Evolutionary conservation across 2,888 invertebrate species (phyloP).

Genomic region (Drosophila meridiana): DNA sequence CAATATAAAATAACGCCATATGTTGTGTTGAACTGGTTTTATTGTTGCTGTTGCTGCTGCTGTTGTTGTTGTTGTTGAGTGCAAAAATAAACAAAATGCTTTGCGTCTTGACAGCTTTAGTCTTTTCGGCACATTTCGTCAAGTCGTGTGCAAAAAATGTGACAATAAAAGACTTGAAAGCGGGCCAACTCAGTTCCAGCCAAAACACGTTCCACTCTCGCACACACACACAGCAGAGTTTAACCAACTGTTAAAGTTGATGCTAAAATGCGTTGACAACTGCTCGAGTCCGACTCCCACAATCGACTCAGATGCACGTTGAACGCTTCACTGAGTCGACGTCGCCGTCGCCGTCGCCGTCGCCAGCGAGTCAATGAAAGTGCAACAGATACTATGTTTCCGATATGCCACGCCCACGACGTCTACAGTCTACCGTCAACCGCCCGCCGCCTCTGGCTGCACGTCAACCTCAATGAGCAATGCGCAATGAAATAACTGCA

Average conservation of each 20-base stretch:
- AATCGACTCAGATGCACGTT: background rate
- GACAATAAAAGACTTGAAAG: constrained; percentile 64
- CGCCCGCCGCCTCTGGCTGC: constrained; percentile 1
- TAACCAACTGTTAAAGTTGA: constrained; percentile 51
- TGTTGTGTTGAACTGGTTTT: constrained; percentile 72
- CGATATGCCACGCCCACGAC: constrained; percentile 13
- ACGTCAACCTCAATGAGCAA: constrained; percentile 35
- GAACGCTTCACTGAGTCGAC: constrained; percentile 21
- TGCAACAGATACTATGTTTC: constrained; percentile 46
- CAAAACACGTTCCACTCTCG: constrained; percentile 25
- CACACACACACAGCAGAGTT: constrained; percentile 46
- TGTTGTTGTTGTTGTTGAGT: constrained; percentile 34
- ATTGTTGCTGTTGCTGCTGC: constrained; percentile 21
- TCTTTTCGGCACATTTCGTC: constrained; percentile 69
- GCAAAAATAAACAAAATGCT: constrained; percentile 72
- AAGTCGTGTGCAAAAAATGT: constrained; percentile 67
- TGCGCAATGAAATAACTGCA: constrained; percentile 27
- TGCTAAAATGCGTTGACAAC: constrained; percentile 67
- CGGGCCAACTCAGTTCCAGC: constrained; percentile 37
- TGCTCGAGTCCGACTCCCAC: constrained; percentile 39
- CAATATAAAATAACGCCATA: constrained; percentile 59
- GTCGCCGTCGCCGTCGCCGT: background rate
- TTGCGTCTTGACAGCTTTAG: constrained; percentile 42
- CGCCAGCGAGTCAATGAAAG: constrained; percentile 38
- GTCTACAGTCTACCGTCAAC: background rate